Conservation (phyloP, 37 sponge, comb jelly and placozoan species). For the Theonella swinhoei region DNA sequence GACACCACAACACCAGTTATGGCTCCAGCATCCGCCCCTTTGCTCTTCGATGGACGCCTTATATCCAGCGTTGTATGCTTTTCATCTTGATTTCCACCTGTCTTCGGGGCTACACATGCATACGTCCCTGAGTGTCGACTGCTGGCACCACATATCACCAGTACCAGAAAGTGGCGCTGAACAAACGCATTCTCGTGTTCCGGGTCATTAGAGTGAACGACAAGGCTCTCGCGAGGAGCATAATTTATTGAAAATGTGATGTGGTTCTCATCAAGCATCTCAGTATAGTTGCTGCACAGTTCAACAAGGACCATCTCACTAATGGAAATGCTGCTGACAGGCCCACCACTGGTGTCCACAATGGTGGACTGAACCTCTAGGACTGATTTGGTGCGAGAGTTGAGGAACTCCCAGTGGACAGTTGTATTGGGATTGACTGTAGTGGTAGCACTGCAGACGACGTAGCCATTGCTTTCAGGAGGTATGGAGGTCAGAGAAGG, state of each 20-base stretch:
- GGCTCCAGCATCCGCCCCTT: neutral
- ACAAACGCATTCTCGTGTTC: neutral
- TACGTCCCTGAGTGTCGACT: neutral
- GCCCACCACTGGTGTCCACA: too few relatives aligned
- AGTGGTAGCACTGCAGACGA: conserved; percentile 18
- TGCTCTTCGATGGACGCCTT: too few relatives aligned
- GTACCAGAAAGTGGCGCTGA: neutral
- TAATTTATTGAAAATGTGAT: neutral
- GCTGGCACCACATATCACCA: neutral
- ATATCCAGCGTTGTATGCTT: too few relatives aligned
- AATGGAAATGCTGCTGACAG: neutral
- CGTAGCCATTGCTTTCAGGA: conserved; percentile 56
- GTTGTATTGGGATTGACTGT: neutral
- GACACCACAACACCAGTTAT: neutral
- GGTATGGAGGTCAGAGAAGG: conserved; percentile 45
- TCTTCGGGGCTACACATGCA: neutral
- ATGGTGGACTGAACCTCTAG: neutral
- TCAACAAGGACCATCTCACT: neutral
- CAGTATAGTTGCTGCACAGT: neutral
- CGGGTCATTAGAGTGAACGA: neutral
- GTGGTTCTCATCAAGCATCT: neutral
- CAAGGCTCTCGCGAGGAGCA: neutral
- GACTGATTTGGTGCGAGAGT: too few relatives aligned
- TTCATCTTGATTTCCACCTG: too few relatives aligned
- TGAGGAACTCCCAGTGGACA: neutral